These are phyloP conservation scores for Macropus fuliginosus DNA, from an alignment of 2,797 vertebrate genomes.

Conservation along the genomic window DNA sequence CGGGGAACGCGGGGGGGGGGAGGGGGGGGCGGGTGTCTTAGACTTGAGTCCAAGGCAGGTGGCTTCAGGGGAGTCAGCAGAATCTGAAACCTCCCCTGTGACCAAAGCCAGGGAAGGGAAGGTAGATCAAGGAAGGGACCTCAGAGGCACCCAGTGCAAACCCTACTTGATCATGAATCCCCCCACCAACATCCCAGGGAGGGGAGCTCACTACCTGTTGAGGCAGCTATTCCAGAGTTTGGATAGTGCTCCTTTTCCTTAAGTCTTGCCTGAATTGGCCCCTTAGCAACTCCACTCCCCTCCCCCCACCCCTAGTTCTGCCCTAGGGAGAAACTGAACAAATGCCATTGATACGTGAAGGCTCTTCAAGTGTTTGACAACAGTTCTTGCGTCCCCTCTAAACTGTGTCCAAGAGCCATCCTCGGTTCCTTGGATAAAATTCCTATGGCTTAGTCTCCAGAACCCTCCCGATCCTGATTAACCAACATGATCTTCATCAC, in stretches of 20 bases:
- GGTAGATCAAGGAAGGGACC: background rate
- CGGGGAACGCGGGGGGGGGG: fast-evolving
- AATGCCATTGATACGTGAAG: background rate
- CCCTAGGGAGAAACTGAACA: background rate
- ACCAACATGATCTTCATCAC: background rate
- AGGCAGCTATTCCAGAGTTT: background rate
- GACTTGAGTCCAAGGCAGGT: background rate
- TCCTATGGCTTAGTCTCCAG: background rate
- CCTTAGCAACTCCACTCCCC: background rate
- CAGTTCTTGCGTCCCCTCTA: background rate
- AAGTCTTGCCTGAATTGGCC: background rate
- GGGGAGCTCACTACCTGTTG: background rate
- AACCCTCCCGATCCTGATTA: background rate
- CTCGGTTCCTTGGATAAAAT: too few relatives aligned
- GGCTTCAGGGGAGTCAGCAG: background rate
- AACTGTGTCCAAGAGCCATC: background rate
- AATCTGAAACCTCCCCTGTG: background rate
- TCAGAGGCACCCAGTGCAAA: background rate
- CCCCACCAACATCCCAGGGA: too few relatives aligned
- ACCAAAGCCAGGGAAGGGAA: background rate
- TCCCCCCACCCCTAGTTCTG: background rate
- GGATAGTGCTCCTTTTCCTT: background rate
- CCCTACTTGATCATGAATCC: background rate
- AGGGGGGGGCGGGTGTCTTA: background rate
- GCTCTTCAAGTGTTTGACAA: too few relatives aligned